Percentiles rank a stretch among this genome's conserved stretches.
phyloP scores from a whole-genome alignment of 2,113 vertebrate species.

The Jacana jacana region DNA sequence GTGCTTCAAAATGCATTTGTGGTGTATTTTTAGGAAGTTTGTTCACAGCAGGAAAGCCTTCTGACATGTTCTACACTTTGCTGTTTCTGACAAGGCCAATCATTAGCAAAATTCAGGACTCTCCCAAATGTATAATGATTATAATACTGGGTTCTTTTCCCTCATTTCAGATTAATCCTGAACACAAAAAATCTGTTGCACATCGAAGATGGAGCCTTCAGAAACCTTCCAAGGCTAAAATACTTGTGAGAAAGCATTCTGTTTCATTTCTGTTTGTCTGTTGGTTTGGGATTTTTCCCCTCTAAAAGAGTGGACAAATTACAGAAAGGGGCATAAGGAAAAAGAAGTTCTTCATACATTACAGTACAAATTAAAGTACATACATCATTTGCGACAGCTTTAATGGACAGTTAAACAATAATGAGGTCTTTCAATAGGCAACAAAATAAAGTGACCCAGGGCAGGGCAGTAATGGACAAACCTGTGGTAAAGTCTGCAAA shows the following conservation, averaged over 20 bases:
- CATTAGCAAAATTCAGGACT: neutral
- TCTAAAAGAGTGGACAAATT: neutral
- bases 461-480: neutral
- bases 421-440: neutral
- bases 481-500: neutral
- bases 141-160: neutral
- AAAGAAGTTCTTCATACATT: neutral
- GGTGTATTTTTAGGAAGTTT: neutral
- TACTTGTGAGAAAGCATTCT: slow-evolving; percentile 82
- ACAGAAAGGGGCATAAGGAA: neutral
- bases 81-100: neutral
- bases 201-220: slow-evolving; percentile 85
- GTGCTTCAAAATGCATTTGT: neutral
- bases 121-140: neutral
- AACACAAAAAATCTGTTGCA: slow-evolving; percentile 84
- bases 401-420: neutral
- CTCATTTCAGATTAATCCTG: slow-evolving; percentile 79
- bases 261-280: slow-evolving; percentile 4
- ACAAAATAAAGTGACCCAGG: neutral
- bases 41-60: neutral
- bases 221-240: slow-evolving; percentile 85
- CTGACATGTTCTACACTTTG: neutral
- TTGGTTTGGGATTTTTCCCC: neutral
- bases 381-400: neutral
- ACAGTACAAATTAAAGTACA: neutral